A percentile compares a stretch with the other conserved stretches of the same genome.
These are phyloP conservation scores for Listronotus bonariensis DNA, from an alignment of 1,140 invertebrate species.

Conservation along the genomic window DNA sequence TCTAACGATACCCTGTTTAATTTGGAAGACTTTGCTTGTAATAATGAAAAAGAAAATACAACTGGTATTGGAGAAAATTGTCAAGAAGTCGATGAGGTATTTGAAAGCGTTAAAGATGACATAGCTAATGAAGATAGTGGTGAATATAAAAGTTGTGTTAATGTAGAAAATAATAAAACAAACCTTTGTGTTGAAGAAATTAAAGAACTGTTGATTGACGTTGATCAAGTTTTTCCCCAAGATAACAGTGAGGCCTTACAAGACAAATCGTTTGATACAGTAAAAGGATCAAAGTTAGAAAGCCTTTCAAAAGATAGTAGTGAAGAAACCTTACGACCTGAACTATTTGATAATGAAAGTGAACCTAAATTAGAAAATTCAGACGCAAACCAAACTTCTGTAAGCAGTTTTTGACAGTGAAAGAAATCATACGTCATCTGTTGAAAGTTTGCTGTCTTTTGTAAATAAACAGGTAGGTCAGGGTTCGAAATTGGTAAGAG, in stretches of 20 bases:
- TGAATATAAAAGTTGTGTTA: not conserved
- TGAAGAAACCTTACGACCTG: constrained; percentile 25
- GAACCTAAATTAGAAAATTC: not conserved
- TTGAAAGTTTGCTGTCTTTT: constrained; percentile 1
- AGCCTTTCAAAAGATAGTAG: constrained; percentile 12
- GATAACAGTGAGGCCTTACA: no score
- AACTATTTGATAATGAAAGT: constrained; percentile 11
- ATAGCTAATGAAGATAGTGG: constrained; percentile 8
- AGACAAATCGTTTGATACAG: constrained; percentile 13
- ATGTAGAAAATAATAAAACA: not conserved
- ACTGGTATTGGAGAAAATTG: not conserved
- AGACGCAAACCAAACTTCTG: not conserved
- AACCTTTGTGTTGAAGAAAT: not conserved
- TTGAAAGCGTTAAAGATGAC: constrained; percentile 15
- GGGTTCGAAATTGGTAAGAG: no score
- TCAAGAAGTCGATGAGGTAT: constrained; percentile 8
- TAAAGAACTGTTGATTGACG: not conserved
- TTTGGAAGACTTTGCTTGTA: constrained; percentile 58
- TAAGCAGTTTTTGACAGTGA: constrained; percentile 18
- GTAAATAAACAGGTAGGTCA: constrained; percentile 12
- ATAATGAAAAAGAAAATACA: constrained; percentile 11
- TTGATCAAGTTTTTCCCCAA: not conserved
- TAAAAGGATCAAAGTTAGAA: constrained; percentile 38
- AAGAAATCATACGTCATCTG: constrained; percentile 20
- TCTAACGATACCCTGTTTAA: constrained; percentile 66